Percentiles rank a stretch among this genome's conserved stretches.
phyloP scores from a whole-genome alignment of 2,797 vertebrate genomes.

The Anguilla pacifica region DNA sequence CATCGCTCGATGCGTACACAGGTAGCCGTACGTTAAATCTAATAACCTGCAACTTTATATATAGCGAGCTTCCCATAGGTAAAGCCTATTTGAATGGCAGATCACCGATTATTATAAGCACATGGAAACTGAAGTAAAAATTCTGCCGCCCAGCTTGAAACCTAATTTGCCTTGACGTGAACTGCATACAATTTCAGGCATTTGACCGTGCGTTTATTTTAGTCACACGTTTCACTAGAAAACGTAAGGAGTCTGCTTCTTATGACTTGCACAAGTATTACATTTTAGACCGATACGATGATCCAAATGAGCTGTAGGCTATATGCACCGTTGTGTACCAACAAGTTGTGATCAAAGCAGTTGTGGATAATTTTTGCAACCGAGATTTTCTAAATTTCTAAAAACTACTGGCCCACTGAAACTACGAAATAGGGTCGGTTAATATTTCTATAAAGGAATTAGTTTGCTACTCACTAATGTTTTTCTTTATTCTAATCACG shows the following conservation, averaged over 20 bases:
- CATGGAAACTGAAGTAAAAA: not conserved
- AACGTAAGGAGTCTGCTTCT: not conserved
- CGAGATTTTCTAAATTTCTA: not conserved
- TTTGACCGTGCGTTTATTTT: not conserved
- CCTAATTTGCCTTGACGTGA: no score
- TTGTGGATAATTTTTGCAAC: not conserved
- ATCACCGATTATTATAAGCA: conserved; percentile 8
- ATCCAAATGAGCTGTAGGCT: not conserved
- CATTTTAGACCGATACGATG: not conserved
- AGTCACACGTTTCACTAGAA: not conserved
- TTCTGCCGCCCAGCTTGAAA: not conserved
- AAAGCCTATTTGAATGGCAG: conserved; percentile 10
- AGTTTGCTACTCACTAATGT: not conserved
- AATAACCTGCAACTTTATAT: conserved; percentile 35
- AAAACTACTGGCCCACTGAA: not conserved
- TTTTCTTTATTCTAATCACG: not conserved
- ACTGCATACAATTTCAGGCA: not conserved
- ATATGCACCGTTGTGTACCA: not conserved
- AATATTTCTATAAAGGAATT: not conserved
- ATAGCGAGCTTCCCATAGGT: conserved; percentile 1
- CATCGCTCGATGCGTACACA: conserved; percentile 9
- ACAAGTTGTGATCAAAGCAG: not conserved
- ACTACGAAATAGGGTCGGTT: no score
- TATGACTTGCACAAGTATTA: not conserved
- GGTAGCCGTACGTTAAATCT: not conserved